These are phyloP conservation scores for Serilophus lunatus DNA, from an alignment of 2,113 vertebrate species.

Conservation along the genomic window DNA sequence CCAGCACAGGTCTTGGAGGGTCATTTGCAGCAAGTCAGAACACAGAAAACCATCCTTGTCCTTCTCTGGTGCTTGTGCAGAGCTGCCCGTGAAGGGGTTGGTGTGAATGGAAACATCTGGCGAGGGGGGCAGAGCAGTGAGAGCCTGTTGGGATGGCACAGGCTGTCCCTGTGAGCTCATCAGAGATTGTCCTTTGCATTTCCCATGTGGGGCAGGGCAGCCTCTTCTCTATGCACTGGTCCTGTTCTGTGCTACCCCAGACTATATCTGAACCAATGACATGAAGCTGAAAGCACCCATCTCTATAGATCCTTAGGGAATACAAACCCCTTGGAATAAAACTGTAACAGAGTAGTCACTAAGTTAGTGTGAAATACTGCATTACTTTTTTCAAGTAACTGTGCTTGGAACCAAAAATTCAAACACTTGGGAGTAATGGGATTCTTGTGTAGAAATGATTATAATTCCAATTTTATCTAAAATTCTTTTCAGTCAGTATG, in stretches of 20 bases:
- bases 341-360: neutral
- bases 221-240: accelerated
- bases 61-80: neutral
- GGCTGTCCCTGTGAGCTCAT: neutral
- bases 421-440: neutral
- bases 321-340: neutral
- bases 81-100: neutral
- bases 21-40: neutral
- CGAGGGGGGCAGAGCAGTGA: neutral
- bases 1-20: neutral
- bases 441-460: neutral
- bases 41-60: neutral
- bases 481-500: neutral
- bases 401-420: neutral
- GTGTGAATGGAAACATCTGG: neutral
- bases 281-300: neutral
- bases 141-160: too few relatives aligned
- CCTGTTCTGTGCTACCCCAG: neutral
- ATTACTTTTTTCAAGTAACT: neutral
- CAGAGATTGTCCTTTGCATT: neutral
- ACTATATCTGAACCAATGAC: neutral
- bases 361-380: neutral
- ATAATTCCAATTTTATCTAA: neutral
- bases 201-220: neutral
- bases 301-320: neutral